Conservation (phyloP, 2,113 vertebrate species). For the Paratilapia polleni region DNA sequence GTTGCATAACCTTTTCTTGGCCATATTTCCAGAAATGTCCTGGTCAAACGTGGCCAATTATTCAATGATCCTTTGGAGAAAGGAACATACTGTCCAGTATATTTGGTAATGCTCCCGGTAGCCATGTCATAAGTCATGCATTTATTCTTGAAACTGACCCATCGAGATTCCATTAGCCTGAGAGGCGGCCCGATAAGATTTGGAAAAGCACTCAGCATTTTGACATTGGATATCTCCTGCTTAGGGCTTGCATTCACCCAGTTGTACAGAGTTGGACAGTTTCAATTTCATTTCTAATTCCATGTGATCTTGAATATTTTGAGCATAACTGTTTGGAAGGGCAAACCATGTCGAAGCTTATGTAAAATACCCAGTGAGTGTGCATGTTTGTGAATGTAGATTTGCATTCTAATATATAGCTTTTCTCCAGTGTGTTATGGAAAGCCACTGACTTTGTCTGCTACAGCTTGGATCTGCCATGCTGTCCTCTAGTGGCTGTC, state of each 20-base stretch:
- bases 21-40: constrained; percentile 68
- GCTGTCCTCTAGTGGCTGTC: constrained; percentile 60
- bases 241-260: constrained; percentile 40
- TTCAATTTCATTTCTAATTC: constrained; percentile 69
- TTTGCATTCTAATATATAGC: constrained; percentile 56
- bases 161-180: constrained; percentile 71
- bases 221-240: constrained; percentile 54
- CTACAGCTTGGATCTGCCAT: constrained; percentile 30
- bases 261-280: constrained; percentile 35
- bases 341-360: constrained; percentile 54
- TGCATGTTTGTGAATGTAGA: constrained; percentile 45
- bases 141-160: constrained; percentile 68
- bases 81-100: constrained; percentile 67
- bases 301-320: constrained; percentile 54
- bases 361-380: constrained; percentile 48
- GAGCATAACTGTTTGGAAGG: constrained; percentile 47
- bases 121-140: constrained; percentile 68
- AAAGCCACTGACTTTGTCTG: constrained; percentile 33
- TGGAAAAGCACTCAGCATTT: constrained; percentile 67
- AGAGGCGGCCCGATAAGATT: constrained; percentile 62
- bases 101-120: constrained; percentile 66
- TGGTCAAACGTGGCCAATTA: constrained; percentile 71
- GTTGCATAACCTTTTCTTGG: constrained; percentile 74
- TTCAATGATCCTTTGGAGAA: constrained; percentile 67
- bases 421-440: constrained; percentile 31